These are phyloP conservation scores for Glaucidium brasilianum DNA, from an alignment of 2,113 vertebrate species.

Conservation along the genomic window DNA sequence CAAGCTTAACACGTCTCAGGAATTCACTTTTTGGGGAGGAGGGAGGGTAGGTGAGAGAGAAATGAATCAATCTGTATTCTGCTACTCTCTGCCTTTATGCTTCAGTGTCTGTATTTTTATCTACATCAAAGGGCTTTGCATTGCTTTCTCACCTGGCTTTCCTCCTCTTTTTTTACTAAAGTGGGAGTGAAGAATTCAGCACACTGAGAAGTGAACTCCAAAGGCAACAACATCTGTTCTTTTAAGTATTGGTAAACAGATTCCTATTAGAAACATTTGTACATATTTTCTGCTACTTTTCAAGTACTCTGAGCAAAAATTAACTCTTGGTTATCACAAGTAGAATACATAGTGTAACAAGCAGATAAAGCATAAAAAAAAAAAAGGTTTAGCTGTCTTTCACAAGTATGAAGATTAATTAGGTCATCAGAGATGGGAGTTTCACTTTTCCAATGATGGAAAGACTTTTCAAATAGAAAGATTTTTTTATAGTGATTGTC, in stretches of 20 bases:
- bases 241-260: not conserved
- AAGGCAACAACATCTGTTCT: not conserved
- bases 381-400: not conserved
- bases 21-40: not conserved
- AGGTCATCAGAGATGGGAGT: not conserved
- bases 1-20: not conserved
- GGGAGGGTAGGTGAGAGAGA: not conserved
- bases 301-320: not conserved
- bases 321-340: not conserved
- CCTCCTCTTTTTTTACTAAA: not conserved
- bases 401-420: not conserved
- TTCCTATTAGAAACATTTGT: not conserved
- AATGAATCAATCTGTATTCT: not conserved
- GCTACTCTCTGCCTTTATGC: not conserved
- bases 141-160: not conserved
- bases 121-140: not conserved
- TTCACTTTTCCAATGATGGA: not conserved
- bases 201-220: not conserved
- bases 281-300: not conserved
- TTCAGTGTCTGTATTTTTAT: not conserved
- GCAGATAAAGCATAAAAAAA: not conserved
- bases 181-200: not conserved
- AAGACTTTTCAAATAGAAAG: not conserved
- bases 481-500: not conserved
- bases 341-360: not conserved